Evolutionary conservation across 2,797 vertebrate genomes (phyloP).

Genomic region (Ciconia nigra): DNA sequence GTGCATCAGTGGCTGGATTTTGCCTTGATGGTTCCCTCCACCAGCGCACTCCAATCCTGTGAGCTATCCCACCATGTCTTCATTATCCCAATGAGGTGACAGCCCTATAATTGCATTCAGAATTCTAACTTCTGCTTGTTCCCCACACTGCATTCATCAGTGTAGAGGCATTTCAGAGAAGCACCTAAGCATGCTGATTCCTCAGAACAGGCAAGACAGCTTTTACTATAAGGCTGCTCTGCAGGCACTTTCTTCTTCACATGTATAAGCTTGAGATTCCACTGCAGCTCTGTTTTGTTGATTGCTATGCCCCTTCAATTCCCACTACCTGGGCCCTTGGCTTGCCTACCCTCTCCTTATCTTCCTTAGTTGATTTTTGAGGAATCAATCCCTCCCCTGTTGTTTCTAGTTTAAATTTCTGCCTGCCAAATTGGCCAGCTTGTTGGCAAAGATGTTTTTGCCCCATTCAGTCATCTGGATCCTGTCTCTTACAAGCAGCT

Average conservation of each 20-base stretch:
- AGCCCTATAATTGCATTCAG: background rate
- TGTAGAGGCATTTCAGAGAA: background rate
- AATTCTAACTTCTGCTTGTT: background rate
- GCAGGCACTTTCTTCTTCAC: background rate
- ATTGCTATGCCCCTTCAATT: background rate
- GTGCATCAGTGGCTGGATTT: background rate
- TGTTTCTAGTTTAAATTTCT: background rate
- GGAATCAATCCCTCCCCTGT: background rate
- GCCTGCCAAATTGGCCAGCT: background rate
- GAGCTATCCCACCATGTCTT: background rate
- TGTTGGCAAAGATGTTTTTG: background rate
- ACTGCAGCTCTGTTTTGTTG: background rate
- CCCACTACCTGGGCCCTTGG: background rate
- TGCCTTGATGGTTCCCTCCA: background rate
- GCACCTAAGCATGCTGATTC: background rate
- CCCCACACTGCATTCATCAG: accelerated
- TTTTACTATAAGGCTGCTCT: background rate
- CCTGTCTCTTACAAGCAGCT: background rate
- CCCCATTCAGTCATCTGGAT: background rate
- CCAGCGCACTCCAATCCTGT: background rate
- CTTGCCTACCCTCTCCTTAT: background rate
- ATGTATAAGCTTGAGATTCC: background rate
- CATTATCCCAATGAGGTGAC: background rate
- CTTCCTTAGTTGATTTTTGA: background rate
- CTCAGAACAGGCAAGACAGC: background rate